Evolutionary conservation across 2,113 vertebrate species (phyloP), one percentile per base, ranked within the genome.

Genomic region (Columbina picui): DNA sequence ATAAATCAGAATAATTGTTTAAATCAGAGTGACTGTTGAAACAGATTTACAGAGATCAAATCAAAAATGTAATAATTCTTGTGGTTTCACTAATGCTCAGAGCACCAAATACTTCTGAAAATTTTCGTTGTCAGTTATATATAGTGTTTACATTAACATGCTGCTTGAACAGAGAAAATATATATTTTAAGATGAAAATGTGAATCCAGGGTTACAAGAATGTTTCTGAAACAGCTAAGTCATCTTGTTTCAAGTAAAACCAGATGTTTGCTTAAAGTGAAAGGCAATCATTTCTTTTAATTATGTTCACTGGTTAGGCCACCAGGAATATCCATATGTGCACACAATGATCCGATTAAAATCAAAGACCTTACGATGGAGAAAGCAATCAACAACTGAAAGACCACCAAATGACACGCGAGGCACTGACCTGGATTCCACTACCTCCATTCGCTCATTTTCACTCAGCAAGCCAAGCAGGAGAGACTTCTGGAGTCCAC

Each of bases 221-320:
- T 98, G 96, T 98, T 98, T 98, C 97, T 98, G 95, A 98, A 98
- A 98, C 97, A 98, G 97, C 98, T 97, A 98, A 98, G 98, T 98
- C 98, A 98, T 98, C 98, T 98, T 97, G 97, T 98, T 98, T 98
- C 98, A 98, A 98, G 98, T 98, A 98, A 98, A 98, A 98, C 98
- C 98, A 99, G 98, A 98, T 98, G 98, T 98, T 97, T 98, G 97
- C 98, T 98, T 98, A 98, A 98, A 98, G 98, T 97, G 98, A 98
- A 98, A 98, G 98, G 97, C 98, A 98, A 98, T 98, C 98, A 97
- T 98, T 98, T 98, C 97, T 98, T 98, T 98, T 98, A 98, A 98
- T 98, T 98, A 98, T 96, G 97, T 97, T 98, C 98, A 97, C 97
- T 98, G 98, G 98, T 97, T 98, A 96, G 98, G 98, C 98, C 98